These are phyloP conservation scores for Rhyacichthys aspro DNA, from an alignment of 2,797 vertebrate species.

Conservation along the genomic window DNA sequence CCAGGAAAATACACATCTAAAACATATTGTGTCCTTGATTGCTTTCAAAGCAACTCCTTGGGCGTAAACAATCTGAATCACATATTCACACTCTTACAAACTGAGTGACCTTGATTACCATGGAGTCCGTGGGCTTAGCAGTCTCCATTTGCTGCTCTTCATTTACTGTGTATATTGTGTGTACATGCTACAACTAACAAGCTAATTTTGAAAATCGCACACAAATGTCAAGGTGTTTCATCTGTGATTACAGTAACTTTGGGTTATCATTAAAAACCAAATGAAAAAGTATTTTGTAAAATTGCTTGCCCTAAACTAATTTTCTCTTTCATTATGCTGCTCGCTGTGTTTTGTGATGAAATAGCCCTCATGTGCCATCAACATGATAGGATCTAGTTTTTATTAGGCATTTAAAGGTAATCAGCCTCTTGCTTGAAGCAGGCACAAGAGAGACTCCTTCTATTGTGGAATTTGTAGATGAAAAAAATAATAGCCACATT, in stretches of 20 bases:
- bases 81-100: slow-evolving; percentile 15
- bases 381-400: slow-evolving; percentile 34
- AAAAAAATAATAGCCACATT: too few species aligned
- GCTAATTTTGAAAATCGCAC: slow-evolving; percentile 39
- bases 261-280: slow-evolving; percentile 45
- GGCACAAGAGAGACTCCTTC: background rate
- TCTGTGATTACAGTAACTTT: slow-evolving; percentile 50
- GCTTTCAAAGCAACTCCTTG: slow-evolving; percentile 42
- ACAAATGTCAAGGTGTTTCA: slow-evolving; percentile 13
- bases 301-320: slow-evolving; percentile 50
- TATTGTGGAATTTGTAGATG: background rate
- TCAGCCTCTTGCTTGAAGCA: slow-evolving; percentile 26
- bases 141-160: slow-evolving; percentile 30
- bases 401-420: slow-evolving; percentile 30
- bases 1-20: slow-evolving; percentile 4
- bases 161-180: slow-evolving; percentile 40
- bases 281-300: slow-evolving; percentile 40
- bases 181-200: slow-evolving; percentile 22
- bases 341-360: slow-evolving; percentile 24
- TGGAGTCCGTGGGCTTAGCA: slow-evolving; percentile 48
- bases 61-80: slow-evolving; percentile 51
- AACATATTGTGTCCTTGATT: slow-evolving; percentile 49
- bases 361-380: slow-evolving; percentile 26
- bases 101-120: slow-evolving; percentile 51
- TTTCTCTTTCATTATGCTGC: slow-evolving; percentile 44